Percentiles rank a stretch among this genome's conserved stretches.
Evolutionary conservation across 1,140 invertebrate genomes (phyloP).

Genomic region (Diprion similis): DNA sequence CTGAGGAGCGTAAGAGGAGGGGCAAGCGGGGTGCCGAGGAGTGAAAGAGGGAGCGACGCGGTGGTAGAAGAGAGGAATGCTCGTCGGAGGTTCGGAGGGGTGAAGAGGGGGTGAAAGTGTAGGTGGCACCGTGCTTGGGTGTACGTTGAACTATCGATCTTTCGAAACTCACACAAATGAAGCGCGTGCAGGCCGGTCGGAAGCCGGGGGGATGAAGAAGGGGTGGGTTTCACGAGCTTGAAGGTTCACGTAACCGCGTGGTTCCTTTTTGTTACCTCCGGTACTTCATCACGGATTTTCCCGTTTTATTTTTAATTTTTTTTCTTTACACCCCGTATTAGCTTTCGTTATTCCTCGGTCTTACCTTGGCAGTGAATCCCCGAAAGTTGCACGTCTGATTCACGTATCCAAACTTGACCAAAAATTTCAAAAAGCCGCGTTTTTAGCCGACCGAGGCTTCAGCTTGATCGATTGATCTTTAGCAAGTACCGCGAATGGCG

Average conservation of each 20-base stretch:
- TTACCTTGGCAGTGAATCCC: background rate
- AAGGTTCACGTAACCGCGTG: conserved; percentile 1
- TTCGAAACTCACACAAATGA: conserved; percentile 22
- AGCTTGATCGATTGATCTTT: too few species aligned
- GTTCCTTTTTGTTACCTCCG: background rate
- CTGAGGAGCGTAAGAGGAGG: conserved; percentile 2
- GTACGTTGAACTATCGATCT: conserved; percentile 61
- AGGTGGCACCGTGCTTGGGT: conserved; percentile 47
- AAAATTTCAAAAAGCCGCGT: too few species aligned
- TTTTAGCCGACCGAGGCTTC: too few species aligned
- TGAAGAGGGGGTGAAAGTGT: conserved; percentile 16
- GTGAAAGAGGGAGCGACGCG: conserved; percentile 13
- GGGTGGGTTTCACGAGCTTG: background rate
- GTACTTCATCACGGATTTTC: too few species aligned
- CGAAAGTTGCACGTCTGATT: too few species aligned
- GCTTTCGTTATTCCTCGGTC: background rate
- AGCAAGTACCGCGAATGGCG: too few species aligned
- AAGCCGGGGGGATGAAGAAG: background rate
- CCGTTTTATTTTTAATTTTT: background rate
- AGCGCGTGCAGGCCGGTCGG: background rate
- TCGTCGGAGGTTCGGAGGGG: background rate
- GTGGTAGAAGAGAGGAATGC: background rate
- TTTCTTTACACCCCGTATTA: background rate
- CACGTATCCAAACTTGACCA: too few species aligned
- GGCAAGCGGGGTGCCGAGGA: conserved; percentile 1